Base-by-base conservation (phyloP, 1,140 invertebrate species). In the Atta texana region DNA sequence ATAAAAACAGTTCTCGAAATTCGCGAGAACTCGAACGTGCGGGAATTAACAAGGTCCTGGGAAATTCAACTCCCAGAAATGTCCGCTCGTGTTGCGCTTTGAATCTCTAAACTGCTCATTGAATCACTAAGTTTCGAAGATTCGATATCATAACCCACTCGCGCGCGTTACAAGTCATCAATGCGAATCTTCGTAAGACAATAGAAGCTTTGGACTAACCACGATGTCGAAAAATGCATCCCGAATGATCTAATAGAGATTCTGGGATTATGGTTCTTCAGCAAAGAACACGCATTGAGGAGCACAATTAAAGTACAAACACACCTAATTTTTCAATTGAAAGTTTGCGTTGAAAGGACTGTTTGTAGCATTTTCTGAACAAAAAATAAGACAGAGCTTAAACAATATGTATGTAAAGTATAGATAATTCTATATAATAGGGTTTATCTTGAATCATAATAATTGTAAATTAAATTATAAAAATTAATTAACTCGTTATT, bases 111-210 rank as follows among this genome's bases (percentile, higher is more conserved):
- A 82, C 55, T 49, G 69, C 3, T 53, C n/a, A 49, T 51, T 61
- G 18, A 74, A 74, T n/a, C 44, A n/a, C 55, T 14, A 84, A 81
- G 69, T 84, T 84, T 49, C 28, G 55, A 49, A 18, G 39, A 24
- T 82, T 82, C 55, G 68, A 74, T 82, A 84, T 74, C 28, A 61
- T n/a, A 57, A 61, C 6, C 24, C 49, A 24, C 8, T 31, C 16
- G 63, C 51, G 49, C 53, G 68, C 31, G 39, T 74, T 82, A 24
- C 68, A 12, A 82, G 24, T 74, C 69, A 84, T 61, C n/a, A 55
- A 63, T n/a, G 28, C 69, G 55, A 74, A 75, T 68, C 82, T 78
- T 85, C 82, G 49, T 74, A 24, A 21, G 39, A 84, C 69, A 74
- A 75, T 74, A 12, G 39, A n/a, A 8, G 24, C 21, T 71, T 72